phyloP scores from a whole-genome alignment of 2,888 invertebrate genomes.

The Cheilosia grossa region DNA sequence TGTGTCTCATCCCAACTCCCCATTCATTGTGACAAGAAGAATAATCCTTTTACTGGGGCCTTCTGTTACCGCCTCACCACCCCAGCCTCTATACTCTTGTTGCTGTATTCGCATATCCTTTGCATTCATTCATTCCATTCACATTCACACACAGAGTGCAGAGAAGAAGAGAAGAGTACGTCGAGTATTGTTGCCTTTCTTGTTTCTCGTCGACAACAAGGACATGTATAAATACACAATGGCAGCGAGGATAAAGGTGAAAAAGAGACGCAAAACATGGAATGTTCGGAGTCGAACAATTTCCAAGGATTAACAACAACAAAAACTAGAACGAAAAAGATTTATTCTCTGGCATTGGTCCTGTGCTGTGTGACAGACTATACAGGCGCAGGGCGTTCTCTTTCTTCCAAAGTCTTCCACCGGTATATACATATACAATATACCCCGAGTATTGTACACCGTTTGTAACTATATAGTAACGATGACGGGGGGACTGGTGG shows the following conservation, averaged over 20 bases:
- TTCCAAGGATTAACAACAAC: slow-evolving; percentile 70
- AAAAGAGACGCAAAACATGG: slow-evolving; percentile 68
- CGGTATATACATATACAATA: neutral
- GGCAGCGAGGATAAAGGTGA: slow-evolving; percentile 54
- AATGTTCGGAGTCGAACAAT: slow-evolving; percentile 62
- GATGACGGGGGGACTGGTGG: neutral
- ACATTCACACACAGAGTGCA: slow-evolving; percentile 40
- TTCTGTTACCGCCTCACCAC: slow-evolving; percentile 38
- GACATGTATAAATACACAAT: slow-evolving; percentile 56
- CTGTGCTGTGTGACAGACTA: slow-evolving; percentile 2
- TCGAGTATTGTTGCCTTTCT: slow-evolving; percentile 36
- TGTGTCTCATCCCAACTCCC: slow-evolving; percentile 6
- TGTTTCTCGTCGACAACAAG: slow-evolving; percentile 66
- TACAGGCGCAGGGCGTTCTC: slow-evolving; percentile 26
- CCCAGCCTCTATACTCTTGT: slow-evolving; percentile 6
- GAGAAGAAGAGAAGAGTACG: slow-evolving; percentile 39
- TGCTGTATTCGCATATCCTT: slow-evolving; percentile 66
- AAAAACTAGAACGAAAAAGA: slow-evolving; percentile 73
- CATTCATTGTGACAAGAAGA: slow-evolving; percentile 33
- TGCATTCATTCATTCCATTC: slow-evolving; percentile 60
- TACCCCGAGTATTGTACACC: slow-evolving; percentile 32
- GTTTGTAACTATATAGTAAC: slow-evolving; percentile 65
- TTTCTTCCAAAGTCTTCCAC: slow-evolving; percentile 46
- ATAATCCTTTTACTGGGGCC: slow-evolving; percentile 69
- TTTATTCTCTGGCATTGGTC: slow-evolving; percentile 64